These are phyloP conservation scores for Callorhinus ursinus DNA, from an alignment of 2,113 vertebrate genomes.

Conservation along the genomic window DNA sequence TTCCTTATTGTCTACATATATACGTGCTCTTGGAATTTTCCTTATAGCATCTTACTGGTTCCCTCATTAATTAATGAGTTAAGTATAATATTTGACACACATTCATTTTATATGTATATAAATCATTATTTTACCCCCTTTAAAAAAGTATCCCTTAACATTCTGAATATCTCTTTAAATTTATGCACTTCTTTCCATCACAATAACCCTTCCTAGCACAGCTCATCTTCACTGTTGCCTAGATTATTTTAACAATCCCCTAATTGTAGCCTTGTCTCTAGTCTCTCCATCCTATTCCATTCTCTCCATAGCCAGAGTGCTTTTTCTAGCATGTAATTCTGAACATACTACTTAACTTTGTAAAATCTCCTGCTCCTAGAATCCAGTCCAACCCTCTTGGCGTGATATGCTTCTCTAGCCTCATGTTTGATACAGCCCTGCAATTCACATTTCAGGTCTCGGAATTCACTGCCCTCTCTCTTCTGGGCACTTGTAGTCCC, in stretches of 20 bases:
- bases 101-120: neutral
- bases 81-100: neutral
- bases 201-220: neutral
- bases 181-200: neutral
- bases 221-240: neutral
- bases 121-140: neutral
- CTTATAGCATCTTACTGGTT: neutral
- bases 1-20: neutral
- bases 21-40: neutral
- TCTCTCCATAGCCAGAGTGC: neutral
- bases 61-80: neutral
- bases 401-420: neutral
- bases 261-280: neutral
- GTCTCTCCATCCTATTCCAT: neutral
- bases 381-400: neutral
- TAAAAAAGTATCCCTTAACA: neutral
- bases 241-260: neutral
- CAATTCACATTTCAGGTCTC: neutral
- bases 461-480: neutral
- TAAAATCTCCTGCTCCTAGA: conserved; percentile 15
- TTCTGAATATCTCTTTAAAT: neutral
- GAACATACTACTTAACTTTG: neutral
- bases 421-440: neutral
- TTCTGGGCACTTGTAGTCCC: neutral
- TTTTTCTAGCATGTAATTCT: conserved; percentile 11